Evolutionary conservation across 2,888 invertebrate genomes (phyloP).

Genomic region (Rhimphoctona megacephalus): DNA sequence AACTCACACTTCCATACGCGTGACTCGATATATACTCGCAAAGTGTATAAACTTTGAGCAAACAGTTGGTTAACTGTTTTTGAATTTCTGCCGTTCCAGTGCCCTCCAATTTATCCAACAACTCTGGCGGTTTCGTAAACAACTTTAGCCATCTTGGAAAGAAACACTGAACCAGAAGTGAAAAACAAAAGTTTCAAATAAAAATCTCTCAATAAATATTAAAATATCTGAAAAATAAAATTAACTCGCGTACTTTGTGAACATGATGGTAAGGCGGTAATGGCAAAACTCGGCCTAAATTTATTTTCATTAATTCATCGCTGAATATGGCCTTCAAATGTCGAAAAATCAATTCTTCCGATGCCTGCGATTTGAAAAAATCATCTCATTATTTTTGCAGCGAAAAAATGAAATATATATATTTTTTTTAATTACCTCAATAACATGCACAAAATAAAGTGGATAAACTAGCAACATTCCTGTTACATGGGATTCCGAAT

Average conservation of each 20-base stretch:
- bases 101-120: slow-evolving; percentile 71
- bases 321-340: slow-evolving; percentile 71
- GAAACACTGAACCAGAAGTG: slow-evolving; percentile 70
- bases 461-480: slow-evolving; percentile 78
- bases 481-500: slow-evolving; percentile 65
- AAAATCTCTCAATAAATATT: background rate
- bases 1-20: slow-evolving; percentile 67
- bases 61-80: slow-evolving; percentile 72
- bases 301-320: slow-evolving; percentile 31
- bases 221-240: background rate
- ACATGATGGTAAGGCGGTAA: slow-evolving; percentile 75
- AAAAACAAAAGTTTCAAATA: background rate
- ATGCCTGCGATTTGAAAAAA: slow-evolving; percentile 68
- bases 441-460: slow-evolving; percentile 75
- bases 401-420: background rate
- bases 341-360: slow-evolving; percentile 77
- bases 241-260: slow-evolving; percentile 67
- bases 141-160: slow-evolving; percentile 74
- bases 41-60: slow-evolving; percentile 75
- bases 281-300: slow-evolving; percentile 71
- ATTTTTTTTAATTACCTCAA: slow-evolving; percentile 72
- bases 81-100: slow-evolving; percentile 60
- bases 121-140: slow-evolving; percentile 71
- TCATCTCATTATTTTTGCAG: background rate
- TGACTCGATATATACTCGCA: slow-evolving; percentile 72